Base-by-base conservation (phyloP, 2,113 vertebrate genomes). In the Neotoma lepida region DNA sequence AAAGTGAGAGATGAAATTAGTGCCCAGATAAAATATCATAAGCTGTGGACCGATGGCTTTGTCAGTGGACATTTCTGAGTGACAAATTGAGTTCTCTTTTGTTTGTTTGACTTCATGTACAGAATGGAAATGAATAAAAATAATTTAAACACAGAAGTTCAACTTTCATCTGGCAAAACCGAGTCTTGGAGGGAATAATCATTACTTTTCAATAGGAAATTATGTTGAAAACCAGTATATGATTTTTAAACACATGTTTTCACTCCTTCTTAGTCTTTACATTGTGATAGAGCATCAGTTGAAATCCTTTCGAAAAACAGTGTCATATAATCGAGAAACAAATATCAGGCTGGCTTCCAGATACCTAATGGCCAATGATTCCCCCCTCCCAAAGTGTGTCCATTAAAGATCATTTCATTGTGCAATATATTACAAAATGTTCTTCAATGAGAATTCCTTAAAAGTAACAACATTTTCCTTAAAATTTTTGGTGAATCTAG, bases 1-100 rank as follows among this genome's bases (percentile, higher is more conserved):
- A 87, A 90, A 96, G 71, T 95, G 93, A 97, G 96, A 97, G 90
- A 95, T 97, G 97, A 97, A 98, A 97, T 89, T 96, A 93, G 85
- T 96, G 97, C 89, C 49, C 68, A 63, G 66, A 88, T 85, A 95
- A 98, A 97, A 97, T 96, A 88, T 18, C 66, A 95, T 96, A 94
- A 96, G 49, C 73, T 94, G 10, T 41, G 18, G 78, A 88, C 26
- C 91, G 94, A 51, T 44, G 82, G 89, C 49, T 94, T 94, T 64
- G 54, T 33, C 58, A 41, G 5, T 86, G 95, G 84, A 78, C 58
- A 41, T 89, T 97, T 96, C 76, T 3, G 2, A 96, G 41, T 86
- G 88, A 64, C 18, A 58, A 78, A 74, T 33, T 9, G 89, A 3
- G 8, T 85, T 78, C 81, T 87, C 63, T 64, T 88, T 85, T 24